phyloP scores from a whole-genome alignment of 2,888 invertebrate genomes.

The Podabrus alpinus region DNA sequence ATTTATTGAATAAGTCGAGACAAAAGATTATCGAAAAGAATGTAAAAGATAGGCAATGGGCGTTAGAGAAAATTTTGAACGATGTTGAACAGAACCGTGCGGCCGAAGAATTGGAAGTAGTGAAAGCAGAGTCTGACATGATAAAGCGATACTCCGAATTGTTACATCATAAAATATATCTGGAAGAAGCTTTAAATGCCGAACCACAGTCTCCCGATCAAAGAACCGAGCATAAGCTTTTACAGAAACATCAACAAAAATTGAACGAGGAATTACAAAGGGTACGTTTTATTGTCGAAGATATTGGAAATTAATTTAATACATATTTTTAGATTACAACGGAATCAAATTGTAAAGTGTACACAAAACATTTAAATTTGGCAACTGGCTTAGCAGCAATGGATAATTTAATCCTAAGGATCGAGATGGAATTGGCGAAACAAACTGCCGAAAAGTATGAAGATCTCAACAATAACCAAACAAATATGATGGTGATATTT shows the following conservation, averaged over 20 bases:
- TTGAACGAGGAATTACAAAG: constrained; percentile 28
- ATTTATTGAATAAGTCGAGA: constrained; percentile 38
- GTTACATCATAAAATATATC: constrained; percentile 42
- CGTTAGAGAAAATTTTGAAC: constrained; percentile 36
- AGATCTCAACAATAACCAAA: constrained; percentile 17
- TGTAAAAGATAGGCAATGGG: constrained; percentile 25
- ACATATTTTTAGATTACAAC: constrained; percentile 7
- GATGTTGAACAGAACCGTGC: constrained; percentile 34
- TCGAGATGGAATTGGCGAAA: constrained; percentile 45
- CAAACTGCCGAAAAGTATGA: constrained; percentile 34
- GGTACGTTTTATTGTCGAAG: neutral
- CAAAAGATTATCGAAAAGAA: constrained; percentile 36
- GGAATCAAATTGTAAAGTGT: constrained; percentile 21
- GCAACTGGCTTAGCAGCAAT: constrained; percentile 45
- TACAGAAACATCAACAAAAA: constrained; percentile 34
- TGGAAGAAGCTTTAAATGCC: constrained; percentile 34
- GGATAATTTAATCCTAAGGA: constrained; percentile 46
- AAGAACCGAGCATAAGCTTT: constrained; percentile 16
- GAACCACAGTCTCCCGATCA: neutral
- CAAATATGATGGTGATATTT: constrained; percentile 23
- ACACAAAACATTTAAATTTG: constrained; percentile 44
- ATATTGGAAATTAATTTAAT: neutral
- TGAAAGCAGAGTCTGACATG: constrained; percentile 40
- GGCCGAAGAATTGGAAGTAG: constrained; percentile 30
- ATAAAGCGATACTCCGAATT: constrained; percentile 42